phyloP scores from a whole-genome alignment of 2,113 vertebrate genomes.

The Oryzias melastigma region DNA sequence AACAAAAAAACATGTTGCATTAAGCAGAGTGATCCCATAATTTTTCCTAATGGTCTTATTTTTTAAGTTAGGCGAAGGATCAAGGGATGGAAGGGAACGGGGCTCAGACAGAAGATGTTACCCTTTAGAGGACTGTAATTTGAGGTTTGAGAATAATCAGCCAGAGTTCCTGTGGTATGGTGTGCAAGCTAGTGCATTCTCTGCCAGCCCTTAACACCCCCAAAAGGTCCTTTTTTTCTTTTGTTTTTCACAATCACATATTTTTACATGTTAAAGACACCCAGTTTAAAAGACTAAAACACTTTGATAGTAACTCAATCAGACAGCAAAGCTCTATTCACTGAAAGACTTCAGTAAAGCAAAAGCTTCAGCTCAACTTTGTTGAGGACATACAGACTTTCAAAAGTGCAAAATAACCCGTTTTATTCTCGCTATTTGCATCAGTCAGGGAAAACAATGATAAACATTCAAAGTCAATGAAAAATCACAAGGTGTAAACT shows the following conservation, averaged over 20 bases:
- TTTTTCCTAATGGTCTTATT: constrained; percentile 65
- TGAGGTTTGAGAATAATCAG: constrained; percentile 72
- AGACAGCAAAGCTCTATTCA: no score
- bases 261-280: constrained; percentile 42
- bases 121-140: constrained; percentile 72
- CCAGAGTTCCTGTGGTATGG: constrained; percentile 66
- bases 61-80: constrained; percentile 43
- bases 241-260: constrained; percentile 50
- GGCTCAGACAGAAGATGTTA: constrained; percentile 66
- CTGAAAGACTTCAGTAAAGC: no score
- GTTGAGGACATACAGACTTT: no score
- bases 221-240: constrained; percentile 45
- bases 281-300: constrained; percentile 39
- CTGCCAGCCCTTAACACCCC: constrained; percentile 59
- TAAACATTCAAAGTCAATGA: constrained; percentile 30
- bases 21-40: constrained; percentile 57
- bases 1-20: constrained; percentile 57
- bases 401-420: neutral
- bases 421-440: constrained; percentile 11
- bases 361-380: no score
- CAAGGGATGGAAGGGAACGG: constrained; percentile 32
- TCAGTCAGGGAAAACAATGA: constrained; percentile 3
- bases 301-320: constrained; percentile 4
- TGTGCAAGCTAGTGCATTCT: constrained; percentile 58
- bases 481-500: constrained; percentile 24